Percentiles rank a stretch among this genome's conserved stretches.
Evolutionary conservation across 2,797 vertebrate genomes (phyloP).

Genomic region (Gymnothorax javanicus): DNA sequence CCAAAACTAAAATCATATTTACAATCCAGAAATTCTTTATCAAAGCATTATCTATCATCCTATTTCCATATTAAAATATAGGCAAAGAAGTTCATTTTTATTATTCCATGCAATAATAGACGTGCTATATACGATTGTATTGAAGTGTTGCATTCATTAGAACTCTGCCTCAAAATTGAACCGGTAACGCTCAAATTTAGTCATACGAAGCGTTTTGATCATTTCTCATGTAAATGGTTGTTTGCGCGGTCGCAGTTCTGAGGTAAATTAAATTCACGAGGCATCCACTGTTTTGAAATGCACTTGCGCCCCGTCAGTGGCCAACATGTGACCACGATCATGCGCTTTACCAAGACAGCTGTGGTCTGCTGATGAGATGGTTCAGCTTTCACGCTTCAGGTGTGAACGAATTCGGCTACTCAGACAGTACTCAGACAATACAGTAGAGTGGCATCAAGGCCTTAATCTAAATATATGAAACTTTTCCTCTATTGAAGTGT

Average conservation of each 20-base stretch:
- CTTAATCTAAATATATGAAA: too few relatives aligned
- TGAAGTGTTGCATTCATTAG: neutral
- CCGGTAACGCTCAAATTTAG: neutral
- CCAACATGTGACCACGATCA: slow-evolving; percentile 76
- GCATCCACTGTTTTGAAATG: neutral
- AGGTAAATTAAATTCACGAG: neutral
- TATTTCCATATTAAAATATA: neutral
- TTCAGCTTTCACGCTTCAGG: slow-evolving; percentile 37
- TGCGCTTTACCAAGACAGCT: slow-evolving; percentile 46
- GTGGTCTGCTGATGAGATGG: slow-evolving; percentile 28
- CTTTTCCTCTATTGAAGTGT: neutral
- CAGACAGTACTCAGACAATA: too few relatives aligned
- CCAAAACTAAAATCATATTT: neutral
- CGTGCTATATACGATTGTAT: neutral
- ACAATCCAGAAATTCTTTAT: neutral
- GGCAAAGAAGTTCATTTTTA: neutral
- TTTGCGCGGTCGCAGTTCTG: neutral
- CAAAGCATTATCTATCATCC: neutral
- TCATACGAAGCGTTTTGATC: neutral
- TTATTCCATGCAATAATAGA: neutral
- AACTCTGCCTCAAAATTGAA: neutral
- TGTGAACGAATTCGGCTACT: neutral
- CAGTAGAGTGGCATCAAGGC: too few relatives aligned
- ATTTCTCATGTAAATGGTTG: neutral
- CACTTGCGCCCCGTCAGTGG: slow-evolving; percentile 38